These are phyloP conservation scores for Astyanax mexicanus DNA, from an alignment of 2,797 vertebrate genomes.

Conservation along the genomic window DNA sequence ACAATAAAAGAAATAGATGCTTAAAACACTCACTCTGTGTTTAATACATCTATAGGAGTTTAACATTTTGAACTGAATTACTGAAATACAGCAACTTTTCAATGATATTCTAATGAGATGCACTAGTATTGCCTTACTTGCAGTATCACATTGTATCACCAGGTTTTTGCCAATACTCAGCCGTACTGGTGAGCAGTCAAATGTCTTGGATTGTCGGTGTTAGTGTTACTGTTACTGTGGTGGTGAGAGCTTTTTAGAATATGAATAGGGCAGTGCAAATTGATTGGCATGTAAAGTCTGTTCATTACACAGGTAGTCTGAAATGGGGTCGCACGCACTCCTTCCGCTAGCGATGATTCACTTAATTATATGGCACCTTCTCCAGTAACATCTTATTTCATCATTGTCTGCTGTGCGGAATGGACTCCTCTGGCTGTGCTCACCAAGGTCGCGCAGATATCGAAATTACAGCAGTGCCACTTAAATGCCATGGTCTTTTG, in stretches of 20 bases:
- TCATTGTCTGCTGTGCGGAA: not conserved
- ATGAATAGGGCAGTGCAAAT: not conserved
- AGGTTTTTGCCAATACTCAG: too few relatives aligned
- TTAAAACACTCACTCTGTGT: too few relatives aligned
- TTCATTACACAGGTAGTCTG: not conserved
- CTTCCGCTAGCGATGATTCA: not conserved
- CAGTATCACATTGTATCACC: too few relatives aligned
- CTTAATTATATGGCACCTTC: constrained; percentile 3
- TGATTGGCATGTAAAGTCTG: not conserved
- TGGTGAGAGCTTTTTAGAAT: not conserved
- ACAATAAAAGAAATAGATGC: too few relatives aligned
- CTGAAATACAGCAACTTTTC: too few relatives aligned
- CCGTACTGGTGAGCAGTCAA: not conserved
- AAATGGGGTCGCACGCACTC: not conserved
- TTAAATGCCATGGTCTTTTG: constrained; percentile 11
- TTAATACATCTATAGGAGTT: too few relatives aligned
- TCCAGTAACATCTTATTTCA: not conserved
- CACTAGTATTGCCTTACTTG: too few relatives aligned
- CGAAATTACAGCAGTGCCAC: not conserved
- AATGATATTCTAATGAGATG: too few relatives aligned
- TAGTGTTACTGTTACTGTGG: too few relatives aligned
- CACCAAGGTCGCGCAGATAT: not conserved
- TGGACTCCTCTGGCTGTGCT: not conserved
- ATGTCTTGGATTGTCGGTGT: too few relatives aligned
- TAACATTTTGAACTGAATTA: too few relatives aligned